Conservation (phyloP, 1,140 invertebrate genomes). For the Trichomalopsis sarcophagae region DNA sequence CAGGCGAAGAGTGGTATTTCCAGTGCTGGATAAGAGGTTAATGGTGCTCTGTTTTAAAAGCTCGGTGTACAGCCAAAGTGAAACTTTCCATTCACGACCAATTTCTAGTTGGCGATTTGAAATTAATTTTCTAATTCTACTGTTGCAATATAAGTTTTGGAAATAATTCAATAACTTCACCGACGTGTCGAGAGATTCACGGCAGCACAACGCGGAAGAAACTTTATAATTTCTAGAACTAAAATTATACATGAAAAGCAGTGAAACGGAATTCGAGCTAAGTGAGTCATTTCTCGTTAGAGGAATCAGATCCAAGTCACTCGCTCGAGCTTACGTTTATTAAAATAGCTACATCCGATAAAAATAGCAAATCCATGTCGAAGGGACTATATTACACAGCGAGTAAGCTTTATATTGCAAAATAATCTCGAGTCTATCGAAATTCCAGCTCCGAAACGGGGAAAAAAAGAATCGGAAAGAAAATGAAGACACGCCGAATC, state of each 20-base stretch:
- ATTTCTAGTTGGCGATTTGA: no score
- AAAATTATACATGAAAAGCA: background rate
- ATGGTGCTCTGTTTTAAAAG: no score
- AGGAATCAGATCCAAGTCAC: background rate
- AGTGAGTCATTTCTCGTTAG: background rate
- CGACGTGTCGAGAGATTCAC: background rate
- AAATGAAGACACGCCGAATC: background rate
- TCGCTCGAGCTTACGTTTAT: background rate
- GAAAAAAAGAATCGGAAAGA: background rate
- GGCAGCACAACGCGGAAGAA: background rate
- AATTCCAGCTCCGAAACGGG: background rate
- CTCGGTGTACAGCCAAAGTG: no score
- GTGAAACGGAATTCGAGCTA: background rate
- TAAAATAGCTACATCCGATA: no score
- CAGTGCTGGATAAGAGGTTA: no score
- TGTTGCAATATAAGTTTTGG: background rate
- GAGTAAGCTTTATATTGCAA: no score
- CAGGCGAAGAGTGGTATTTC: no score
- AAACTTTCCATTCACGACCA: no score
- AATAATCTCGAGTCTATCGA: no score
- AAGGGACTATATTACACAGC: no score
- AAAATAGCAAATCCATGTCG: no score
- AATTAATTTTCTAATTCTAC: background rate
- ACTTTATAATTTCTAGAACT: background rate
- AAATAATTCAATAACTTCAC: no score